Percentiles rank a stretch among this genome's conserved stretches.
phyloP scores from a whole-genome alignment of 2,797 vertebrate species.

The Sebastes hubbsi region DNA sequence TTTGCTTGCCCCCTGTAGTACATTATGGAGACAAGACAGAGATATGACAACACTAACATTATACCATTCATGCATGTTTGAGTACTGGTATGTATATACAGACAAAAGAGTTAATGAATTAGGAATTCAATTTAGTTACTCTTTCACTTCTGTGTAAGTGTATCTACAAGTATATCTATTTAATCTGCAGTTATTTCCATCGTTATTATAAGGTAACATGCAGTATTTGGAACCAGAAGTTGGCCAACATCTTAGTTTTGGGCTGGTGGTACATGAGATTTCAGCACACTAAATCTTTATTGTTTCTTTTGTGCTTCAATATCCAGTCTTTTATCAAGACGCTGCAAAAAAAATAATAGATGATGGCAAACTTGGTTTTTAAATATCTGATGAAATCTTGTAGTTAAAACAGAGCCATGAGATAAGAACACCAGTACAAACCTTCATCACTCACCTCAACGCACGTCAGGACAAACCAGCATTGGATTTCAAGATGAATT shows the following conservation, averaged over 20 bases:
- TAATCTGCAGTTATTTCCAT: slow-evolving; percentile 16
- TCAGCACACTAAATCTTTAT: background rate
- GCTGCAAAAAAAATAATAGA: slow-evolving; percentile 3
- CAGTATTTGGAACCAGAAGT: slow-evolving; percentile 44
- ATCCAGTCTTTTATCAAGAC: background rate
- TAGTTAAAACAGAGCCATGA: slow-evolving; percentile 2
- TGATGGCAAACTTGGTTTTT: slow-evolving; percentile 60
- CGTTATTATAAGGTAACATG: slow-evolving; percentile 37
- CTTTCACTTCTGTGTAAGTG: background rate
- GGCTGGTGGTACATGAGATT: background rate
- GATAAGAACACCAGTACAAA: slow-evolving; percentile 82
- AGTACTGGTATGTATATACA: background rate
- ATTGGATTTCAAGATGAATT: slow-evolving; percentile 91
- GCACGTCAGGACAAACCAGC: slow-evolving; percentile 93
- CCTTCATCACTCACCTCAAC: slow-evolving; percentile 89
- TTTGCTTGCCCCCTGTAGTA: background rate
- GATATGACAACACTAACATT: background rate
- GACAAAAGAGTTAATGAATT: background rate
- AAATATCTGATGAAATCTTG: slow-evolving; percentile 31
- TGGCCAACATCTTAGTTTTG: slow-evolving; percentile 52
- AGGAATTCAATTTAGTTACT: background rate
- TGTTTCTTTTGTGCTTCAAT: background rate
- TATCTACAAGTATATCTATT: background rate
- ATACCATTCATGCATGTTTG: slow-evolving; percentile 33
- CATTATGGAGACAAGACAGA: background rate